Percentiles rank a stretch among this genome's conserved stretches.
Conservation (phyloP, 2,888 invertebrate species). For the Orthosia gothica region DNA sequence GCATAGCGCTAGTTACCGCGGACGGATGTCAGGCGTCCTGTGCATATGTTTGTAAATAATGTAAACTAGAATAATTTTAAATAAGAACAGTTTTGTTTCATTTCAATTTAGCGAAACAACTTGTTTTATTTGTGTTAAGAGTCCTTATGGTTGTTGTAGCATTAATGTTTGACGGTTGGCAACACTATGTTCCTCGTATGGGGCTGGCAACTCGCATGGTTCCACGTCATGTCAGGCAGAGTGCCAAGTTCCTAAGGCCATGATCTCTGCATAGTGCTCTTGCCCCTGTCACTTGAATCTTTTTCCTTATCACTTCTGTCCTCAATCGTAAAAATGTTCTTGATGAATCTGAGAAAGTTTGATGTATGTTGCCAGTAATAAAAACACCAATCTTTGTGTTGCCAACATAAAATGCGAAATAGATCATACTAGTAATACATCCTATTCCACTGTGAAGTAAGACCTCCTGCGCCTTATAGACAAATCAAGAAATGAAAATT, state of each 20-base stretch:
- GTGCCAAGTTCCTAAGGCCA: constrained; percentile 32
- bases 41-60: constrained; percentile 74
- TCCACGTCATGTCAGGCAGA: constrained; percentile 24
- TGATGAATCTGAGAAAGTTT: constrained; percentile 6
- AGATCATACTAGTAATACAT: constrained; percentile 45
- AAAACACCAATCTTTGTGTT: constrained; percentile 36
- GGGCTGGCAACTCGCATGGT: constrained; percentile 30
- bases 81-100: constrained; percentile 73
- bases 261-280: constrained; percentile 30
- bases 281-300: constrained; percentile 14
- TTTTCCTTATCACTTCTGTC: neutral
- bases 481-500: neutral
- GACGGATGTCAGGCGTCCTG: constrained; percentile 62
- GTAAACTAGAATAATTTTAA: constrained; percentile 67
- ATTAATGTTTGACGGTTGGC: constrained; percentile 43
- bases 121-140: constrained; percentile 66
- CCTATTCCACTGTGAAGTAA: constrained; percentile 47
- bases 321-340: neutral
- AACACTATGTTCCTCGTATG: constrained; percentile 32
- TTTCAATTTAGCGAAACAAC: constrained; percentile 61
- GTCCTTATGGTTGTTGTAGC: constrained; percentile 56
- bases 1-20: constrained; percentile 77
- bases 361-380: constrained; percentile 33
- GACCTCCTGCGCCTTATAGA: constrained; percentile 42
- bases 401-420: constrained; percentile 54